Evolutionary conservation across 2,797 vertebrate genomes (phyloP), one percentile per base, ranked within the genome.

Genomic region (Aphelocoma californica): DNA sequence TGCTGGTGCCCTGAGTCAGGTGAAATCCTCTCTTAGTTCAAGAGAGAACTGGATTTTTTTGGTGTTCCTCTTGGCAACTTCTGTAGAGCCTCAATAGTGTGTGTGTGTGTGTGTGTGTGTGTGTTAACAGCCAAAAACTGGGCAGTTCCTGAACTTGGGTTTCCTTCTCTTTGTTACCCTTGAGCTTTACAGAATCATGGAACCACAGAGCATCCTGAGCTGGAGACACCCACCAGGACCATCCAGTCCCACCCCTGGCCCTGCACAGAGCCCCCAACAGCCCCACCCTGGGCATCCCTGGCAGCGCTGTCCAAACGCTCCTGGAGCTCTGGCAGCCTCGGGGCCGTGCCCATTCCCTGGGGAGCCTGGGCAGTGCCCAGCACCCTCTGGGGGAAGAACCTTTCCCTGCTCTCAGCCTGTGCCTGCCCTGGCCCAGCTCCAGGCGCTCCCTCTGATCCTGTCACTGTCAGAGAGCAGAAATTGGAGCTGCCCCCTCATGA

Each of bases 371-470:
- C 81, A 74, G 81, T 66, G 71, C 60, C 62, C 71, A 75, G 53
- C 45, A 58, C 14, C 57, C 62, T 75, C 82, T 60, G 82, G 71
- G 81, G 82, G 45, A 38, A 85, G 71, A 75, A 7, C 62, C 82
- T 85, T 75, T 5, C 53, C 81, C 82, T 75, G 28, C 0, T 9
- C 23, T 60, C 82, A 67, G 12, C 71, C 62, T 85, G 7, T 75
- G 4, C 44, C 66, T 65, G 19, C 60, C 51, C 60, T 75, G 61
- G 12, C 54, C 5, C 62, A 85, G 62, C 62, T 7, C 32, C 72
- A 67, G 54, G 38, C 0, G 0, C 28, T 7, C n/a, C 62, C 36
- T 57, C 5, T 0, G 38, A 0, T 45, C 3, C 62, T 75, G 62
- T 51, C 38, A 0, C 45, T 60, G 45, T 29, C 47, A 50, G 23